These are phyloP conservation scores for Zaprionus lineosus DNA, from an alignment of 2,888 invertebrate species.

Conservation along the genomic window DNA sequence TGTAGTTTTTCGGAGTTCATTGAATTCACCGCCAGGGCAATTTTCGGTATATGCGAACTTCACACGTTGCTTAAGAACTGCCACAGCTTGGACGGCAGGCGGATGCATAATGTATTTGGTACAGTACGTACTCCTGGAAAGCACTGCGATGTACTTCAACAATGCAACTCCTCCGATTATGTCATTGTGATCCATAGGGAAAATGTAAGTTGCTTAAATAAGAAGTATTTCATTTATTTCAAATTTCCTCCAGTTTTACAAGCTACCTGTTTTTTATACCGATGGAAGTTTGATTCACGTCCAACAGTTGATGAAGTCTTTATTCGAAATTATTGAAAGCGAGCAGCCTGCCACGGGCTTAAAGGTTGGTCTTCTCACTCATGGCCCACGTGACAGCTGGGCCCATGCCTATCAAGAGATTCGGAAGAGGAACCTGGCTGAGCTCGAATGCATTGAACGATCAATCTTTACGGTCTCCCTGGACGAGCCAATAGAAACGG, in stretches of 20 bases:
- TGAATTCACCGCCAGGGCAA: constrained; percentile 87
- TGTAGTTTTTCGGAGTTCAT: constrained; percentile 85
- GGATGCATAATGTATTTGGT: constrained; percentile 93
- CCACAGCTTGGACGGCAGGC: constrained; percentile 93
- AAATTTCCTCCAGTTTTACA: constrained; percentile 85
- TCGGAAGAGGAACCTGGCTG: constrained; percentile 83
- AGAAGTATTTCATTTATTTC: too few species aligned
- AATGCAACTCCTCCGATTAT: constrained; percentile 86
- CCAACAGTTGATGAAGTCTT: constrained; percentile 86
- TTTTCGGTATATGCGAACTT: constrained; percentile 82
- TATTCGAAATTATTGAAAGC: constrained; percentile 83
- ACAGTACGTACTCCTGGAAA: constrained; percentile 91
- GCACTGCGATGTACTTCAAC: constrained; percentile 87
- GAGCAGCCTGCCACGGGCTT: constrained; percentile 84
- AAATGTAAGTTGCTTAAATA: constrained; percentile 91
- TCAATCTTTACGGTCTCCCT: constrained; percentile 91
- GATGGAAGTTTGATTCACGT: constrained; percentile 85
- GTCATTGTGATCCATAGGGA: constrained; percentile 92
- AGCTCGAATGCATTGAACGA: constrained; percentile 87
- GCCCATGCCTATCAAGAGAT: constrained; percentile 86
- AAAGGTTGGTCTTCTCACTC: constrained; percentile 90
- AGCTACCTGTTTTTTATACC: constrained; percentile 85
- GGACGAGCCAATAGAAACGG: too few species aligned
- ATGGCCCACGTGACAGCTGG: constrained; percentile 91
- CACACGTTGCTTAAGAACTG: constrained; percentile 93